Evolutionary conservation across 2,113 vertebrate genomes (phyloP).

Genomic region (Solenodon paradoxus): DNA sequence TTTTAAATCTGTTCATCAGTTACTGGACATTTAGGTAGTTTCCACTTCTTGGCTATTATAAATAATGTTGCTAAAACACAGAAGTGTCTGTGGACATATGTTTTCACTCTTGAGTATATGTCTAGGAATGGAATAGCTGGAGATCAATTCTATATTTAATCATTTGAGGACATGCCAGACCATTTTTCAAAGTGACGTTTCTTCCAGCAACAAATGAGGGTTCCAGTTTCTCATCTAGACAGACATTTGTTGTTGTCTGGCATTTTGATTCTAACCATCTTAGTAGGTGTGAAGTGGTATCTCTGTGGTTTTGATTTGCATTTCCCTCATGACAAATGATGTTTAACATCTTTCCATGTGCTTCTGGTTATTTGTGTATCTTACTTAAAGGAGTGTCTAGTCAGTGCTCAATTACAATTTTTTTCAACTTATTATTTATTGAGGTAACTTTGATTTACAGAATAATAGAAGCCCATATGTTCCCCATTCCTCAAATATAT

Average conservation of each 20-base stretch:
- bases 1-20: conserved; percentile 22
- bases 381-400: conserved; percentile 29
- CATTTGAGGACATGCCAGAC: conserved; percentile 15
- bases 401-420: conserved; percentile 11
- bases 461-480: too few relatives aligned
- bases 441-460: too few relatives aligned
- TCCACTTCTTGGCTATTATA: neutral
- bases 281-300: neutral
- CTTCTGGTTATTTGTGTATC: conserved; percentile 30
- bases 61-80: neutral
- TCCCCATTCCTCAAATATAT: too few relatives aligned
- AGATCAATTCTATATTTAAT: conserved; percentile 19
- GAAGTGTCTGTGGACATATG: neutral
- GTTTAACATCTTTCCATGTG: neutral
- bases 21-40: neutral
- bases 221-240: neutral
- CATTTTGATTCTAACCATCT: neutral
- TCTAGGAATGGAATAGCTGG: neutral
- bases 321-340: conserved; percentile 9
- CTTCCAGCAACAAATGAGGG: neutral
- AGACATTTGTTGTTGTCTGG: neutral
- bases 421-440: too few relatives aligned
- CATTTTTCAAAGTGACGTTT: neutral
- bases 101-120: conserved; percentile 31
- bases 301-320: conserved; percentile 9